Percentiles rank a stretch among this genome's conserved stretches.
Conservation (phyloP, 2,888 invertebrate species). For the Dryobota labecula region DNA sequence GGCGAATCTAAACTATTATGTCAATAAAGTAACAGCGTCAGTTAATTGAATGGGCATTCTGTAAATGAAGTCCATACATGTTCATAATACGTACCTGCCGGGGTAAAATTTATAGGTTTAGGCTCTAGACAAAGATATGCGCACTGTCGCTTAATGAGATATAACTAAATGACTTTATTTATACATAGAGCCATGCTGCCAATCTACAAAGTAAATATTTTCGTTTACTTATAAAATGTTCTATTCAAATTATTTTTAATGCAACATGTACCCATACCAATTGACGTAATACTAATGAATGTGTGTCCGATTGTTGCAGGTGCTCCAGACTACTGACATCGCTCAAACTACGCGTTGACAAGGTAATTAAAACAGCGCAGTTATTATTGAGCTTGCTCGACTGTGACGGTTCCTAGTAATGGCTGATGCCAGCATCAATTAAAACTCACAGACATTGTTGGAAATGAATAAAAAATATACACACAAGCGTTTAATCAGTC, state of each 20-base stretch:
- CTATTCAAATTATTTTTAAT: neutral
- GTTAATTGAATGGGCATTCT: slow-evolving; percentile 77
- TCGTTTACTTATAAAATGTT: neutral
- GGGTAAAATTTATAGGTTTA: slow-evolving; percentile 42
- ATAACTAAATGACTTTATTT: slow-evolving; percentile 19
- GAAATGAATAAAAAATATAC: slow-evolving; percentile 33
- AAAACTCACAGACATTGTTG: slow-evolving; percentile 24
- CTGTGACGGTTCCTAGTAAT: slow-evolving; percentile 66
- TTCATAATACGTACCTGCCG: slow-evolving; percentile 28
- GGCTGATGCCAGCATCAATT: slow-evolving; percentile 55
- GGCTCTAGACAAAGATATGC: slow-evolving; percentile 5
- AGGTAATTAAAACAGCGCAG: slow-evolving; percentile 78
- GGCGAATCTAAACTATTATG: slow-evolving; percentile 77
- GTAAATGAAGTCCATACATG: slow-evolving; percentile 68
- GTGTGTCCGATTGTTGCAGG: slow-evolving; percentile 75
- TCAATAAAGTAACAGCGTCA: slow-evolving; percentile 77
- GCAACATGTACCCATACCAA: slow-evolving; percentile 14
- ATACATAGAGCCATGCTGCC: neutral
- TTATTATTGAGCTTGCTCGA: slow-evolving; percentile 62
- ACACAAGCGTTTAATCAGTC: slow-evolving; percentile 16
- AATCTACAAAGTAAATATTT: slow-evolving; percentile 10
- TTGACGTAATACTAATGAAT: slow-evolving; percentile 64
- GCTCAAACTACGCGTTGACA: slow-evolving; percentile 70
- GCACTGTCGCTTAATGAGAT: slow-evolving; percentile 33
- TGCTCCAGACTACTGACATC: slow-evolving; percentile 67